Percentiles rank a stretch among this genome's conserved stretches.
Conservation (phyloP, 64 coral and sea anemone species). For the Stylophora pistillata region DNA sequence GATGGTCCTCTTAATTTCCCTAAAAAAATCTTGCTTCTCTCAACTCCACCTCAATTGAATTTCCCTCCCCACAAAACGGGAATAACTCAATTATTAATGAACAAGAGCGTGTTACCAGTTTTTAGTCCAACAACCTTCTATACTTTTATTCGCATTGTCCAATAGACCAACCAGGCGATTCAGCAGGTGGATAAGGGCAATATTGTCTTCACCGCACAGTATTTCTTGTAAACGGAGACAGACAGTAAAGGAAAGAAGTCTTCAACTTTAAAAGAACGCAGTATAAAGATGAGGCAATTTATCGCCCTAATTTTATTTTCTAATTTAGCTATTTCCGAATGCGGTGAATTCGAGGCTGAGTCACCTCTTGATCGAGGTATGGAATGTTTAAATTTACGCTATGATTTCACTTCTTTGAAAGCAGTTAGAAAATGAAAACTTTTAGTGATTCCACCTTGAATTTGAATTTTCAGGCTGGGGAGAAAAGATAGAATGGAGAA, state of each 20-base stretch:
- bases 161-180: neutral
- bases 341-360: conserved; percentile 14
- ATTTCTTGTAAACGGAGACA: neutral
- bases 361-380: conserved; percentile 28
- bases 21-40: neutral
- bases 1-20: neutral
- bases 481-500: conserved; percentile 57
- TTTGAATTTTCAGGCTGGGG: conserved; percentile 48
- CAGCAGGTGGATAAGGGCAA: conserved; percentile 15
- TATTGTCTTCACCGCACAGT: conserved; percentile 13
- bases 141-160: neutral
- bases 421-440: neutral
- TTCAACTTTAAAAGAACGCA: neutral
- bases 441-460: neutral
- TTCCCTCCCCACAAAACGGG: neutral
- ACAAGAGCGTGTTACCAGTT: conserved; percentile 24
- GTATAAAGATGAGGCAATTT: neutral
- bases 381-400: neutral
- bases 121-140: neutral
- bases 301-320: neutral
- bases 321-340: conserved; percentile 12
- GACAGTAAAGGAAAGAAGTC: neutral
- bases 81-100: conserved; percentile 12
- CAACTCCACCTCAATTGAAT: neutral
- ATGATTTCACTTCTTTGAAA: neutral